Conservation (phyloP, 2,113 vertebrate species). For the Ictalurus punctatus region DNA sequence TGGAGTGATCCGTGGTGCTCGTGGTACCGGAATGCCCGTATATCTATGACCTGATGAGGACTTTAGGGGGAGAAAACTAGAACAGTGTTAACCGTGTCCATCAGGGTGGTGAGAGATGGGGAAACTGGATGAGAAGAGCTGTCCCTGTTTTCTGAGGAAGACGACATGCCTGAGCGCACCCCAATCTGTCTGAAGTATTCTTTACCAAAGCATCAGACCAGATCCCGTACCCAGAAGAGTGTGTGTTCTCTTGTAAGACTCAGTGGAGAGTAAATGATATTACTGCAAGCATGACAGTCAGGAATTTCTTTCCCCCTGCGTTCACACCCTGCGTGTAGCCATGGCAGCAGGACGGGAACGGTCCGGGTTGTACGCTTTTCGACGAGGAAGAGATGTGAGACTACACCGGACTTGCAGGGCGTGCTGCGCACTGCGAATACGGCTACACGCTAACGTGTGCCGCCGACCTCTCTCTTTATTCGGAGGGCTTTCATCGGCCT, state of each 20-base stretch:
- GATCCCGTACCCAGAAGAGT: too few relatives aligned
- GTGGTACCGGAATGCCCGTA: too few relatives aligned
- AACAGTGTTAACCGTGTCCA: too few relatives aligned
- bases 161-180: not conserved
- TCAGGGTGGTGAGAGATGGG: not conserved
- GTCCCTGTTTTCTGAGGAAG: not conserved
- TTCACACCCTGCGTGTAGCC: constrained; percentile 42
- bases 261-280: too few relatives aligned
- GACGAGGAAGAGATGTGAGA: constrained; percentile 1
- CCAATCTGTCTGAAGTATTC: too few relatives aligned
- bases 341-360: constrained; percentile 42
- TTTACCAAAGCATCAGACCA: too few relatives aligned
- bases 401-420: not conserved
- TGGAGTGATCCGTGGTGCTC: too few relatives aligned
- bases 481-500: constrained; percentile 42
- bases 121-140: not conserved
- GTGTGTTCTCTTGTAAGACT: too few relatives aligned
- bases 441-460: constrained; percentile 1
- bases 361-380: constrained; percentile 23
- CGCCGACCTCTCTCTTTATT: not conserved
- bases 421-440: constrained; percentile 3
- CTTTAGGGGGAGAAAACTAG: too few relatives aligned
- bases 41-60: too few relatives aligned
- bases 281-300: not conserved
- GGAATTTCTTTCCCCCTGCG: constrained; percentile 8